Percentiles rank a stretch among this genome's conserved stretches.
Conservation (phyloP, 2,113 vertebrate species). For the Girardinichthys multiradiatus region DNA sequence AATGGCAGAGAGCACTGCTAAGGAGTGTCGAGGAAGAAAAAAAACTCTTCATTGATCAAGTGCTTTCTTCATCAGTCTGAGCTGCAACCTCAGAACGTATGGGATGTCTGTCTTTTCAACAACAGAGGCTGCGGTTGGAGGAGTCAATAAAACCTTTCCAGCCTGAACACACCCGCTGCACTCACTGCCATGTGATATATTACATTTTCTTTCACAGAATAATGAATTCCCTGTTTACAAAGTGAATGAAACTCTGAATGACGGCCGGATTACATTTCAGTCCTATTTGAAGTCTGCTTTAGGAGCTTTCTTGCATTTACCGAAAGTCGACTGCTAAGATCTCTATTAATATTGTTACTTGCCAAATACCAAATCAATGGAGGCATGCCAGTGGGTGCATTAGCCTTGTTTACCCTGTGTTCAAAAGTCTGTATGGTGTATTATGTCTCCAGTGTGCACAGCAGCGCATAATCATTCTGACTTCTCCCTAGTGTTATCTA, state of each 20-base stretch:
- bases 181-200: slow-evolving; percentile 15
- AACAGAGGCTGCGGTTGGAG: background rate
- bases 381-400: background rate
- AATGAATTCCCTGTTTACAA: slow-evolving; percentile 4
- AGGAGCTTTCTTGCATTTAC: background rate
- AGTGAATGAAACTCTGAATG: background rate
- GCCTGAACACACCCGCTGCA: slow-evolving; percentile 6
- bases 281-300: background rate
- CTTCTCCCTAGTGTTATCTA: slow-evolving; percentile 27
- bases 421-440: background rate
- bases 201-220: slow-evolving; percentile 10
- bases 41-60: slow-evolving; percentile 22
- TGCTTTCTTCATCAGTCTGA: slow-evolving; percentile 34
- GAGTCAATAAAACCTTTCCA: slow-evolving; percentile 9
- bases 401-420: background rate
- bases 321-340: background rate
- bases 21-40: slow-evolving; percentile 16
- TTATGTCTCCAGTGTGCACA: slow-evolving; percentile 15
- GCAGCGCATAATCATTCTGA: slow-evolving; percentile 24
- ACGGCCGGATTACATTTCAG: background rate
- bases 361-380: background rate
- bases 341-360: background rate
- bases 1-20: slow-evolving; percentile 20
- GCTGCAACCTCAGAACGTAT: slow-evolving; percentile 33
- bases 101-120: slow-evolving; percentile 33